Percentiles rank a stretch among this genome's conserved stretches.
phyloP scores from a whole-genome alignment of 2,113 vertebrate genomes.

The Archilochus colubris region DNA sequence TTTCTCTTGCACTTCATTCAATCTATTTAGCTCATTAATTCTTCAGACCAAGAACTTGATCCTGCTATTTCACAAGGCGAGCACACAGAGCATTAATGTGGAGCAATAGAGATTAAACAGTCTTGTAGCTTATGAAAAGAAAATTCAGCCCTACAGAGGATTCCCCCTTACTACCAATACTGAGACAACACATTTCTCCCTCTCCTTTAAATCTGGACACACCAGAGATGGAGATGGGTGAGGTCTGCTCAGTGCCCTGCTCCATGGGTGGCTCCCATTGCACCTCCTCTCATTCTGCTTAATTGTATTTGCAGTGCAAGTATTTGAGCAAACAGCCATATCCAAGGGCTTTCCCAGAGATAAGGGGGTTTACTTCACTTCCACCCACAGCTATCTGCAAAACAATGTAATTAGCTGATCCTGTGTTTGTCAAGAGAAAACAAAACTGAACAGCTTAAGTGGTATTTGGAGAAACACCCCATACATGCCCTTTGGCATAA shows the following conservation, averaged over 20 bases:
- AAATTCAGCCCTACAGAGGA: not conserved
- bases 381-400: not conserved
- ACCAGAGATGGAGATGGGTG: not conserved
- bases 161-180: not conserved
- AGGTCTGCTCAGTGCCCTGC: not conserved
- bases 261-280: not conserved
- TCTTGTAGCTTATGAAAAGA: not conserved
- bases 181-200: not conserved
- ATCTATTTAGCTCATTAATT: not conserved
- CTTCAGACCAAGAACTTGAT: not conserved
- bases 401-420: constrained; percentile 7
- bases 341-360: constrained; percentile 31
- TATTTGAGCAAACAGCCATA: constrained; percentile 6
- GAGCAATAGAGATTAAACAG: not conserved
- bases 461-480: not conserved
- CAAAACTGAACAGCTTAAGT: not conserved
- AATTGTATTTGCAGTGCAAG: constrained; percentile 18
- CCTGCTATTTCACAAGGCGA: not conserved
- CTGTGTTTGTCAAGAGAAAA: constrained; percentile 41
- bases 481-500: not conserved
- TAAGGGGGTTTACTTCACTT: constrained; percentile 1
- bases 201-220: not conserved
- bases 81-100: not conserved
- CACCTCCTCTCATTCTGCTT: not conserved
- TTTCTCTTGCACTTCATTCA: not conserved